Base-by-base conservation (phyloP, 1,140 invertebrate species). In the Macrobrachium nipponense region DNA sequence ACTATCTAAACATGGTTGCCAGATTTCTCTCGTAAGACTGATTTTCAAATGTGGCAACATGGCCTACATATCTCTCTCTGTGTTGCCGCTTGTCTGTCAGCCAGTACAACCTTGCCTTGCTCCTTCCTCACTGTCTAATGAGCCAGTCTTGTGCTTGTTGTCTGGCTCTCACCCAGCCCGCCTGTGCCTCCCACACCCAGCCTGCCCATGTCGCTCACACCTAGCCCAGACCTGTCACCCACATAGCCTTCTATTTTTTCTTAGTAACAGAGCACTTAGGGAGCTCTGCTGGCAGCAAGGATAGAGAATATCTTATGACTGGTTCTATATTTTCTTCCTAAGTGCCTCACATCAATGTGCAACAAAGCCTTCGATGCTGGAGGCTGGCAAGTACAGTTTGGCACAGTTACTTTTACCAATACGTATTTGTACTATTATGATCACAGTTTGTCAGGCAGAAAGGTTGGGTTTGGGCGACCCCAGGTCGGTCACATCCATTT, bases 81-180 rank as follows among this genome's bases (percentile, higher is more conserved):
- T 86, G 84, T 86, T 86, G 84, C 84, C 84, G 84, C 84, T 86
- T 86, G 84, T 86, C 84, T 86, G 84, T 86, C 84, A 86, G 76
- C 77, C 84, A 79, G 84, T 86, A 86, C 84, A 68, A 86, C 84
- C 84, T 80, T 79, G 84, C 84, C 84, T 86, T 86, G 84, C 84
- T 86, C 84, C 84, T 80, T 86, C 76, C 78, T 86, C 66, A 79
- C 77, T 80, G 68, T 73, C 68, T 86, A 6, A 51, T 51, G 77
- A 73, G 76, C 84, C 77, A 79, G 77, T 70, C 78, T 83, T 79
- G 78, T 79, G 76, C 84, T 80, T 86, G 84, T 80, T 86, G 78
- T 78, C 77, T 86, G 84, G 76, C 62, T 62, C 78, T 51, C 61
- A 44, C 81, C 81, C 81, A 82, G 70, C 72, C 81, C 76, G 36